Evolutionary conservation across 1,140 invertebrate species (phyloP).

Genomic region (Brachystomella parvula): DNA sequence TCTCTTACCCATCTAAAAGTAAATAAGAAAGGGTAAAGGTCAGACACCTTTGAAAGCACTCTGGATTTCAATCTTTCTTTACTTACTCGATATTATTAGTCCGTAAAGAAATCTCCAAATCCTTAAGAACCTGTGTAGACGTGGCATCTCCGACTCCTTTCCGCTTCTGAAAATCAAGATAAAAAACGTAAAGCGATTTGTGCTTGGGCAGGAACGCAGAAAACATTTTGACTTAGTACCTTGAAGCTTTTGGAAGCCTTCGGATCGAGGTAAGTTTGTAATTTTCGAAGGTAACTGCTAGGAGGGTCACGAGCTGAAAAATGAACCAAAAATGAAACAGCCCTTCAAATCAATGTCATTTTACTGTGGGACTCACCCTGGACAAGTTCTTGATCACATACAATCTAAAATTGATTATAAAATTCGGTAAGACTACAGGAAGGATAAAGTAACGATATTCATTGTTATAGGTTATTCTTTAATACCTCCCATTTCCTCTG

Average conservation of each 20-base stretch:
- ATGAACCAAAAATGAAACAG: constrained; percentile 65
- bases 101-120: constrained; percentile 94
- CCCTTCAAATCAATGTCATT: constrained; percentile 14
- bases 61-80: background rate
- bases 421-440: no score
- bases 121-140: constrained; percentile 93
- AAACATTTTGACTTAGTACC: constrained; percentile 48
- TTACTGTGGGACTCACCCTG: background rate
- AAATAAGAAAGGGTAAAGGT: constrained; percentile 31
- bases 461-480: no score
- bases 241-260: constrained; percentile 87
- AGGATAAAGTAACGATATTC: no score
- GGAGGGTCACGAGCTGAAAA: constrained; percentile 95
- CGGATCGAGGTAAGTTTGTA: constrained; percentile 89
- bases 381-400: constrained; percentile 87
- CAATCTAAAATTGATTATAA: no score
- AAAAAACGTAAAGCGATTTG: constrained; percentile 45
- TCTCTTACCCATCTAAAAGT: constrained; percentile 88
- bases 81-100: constrained; percentile 97
- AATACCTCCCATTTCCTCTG: constrained; percentile 99
- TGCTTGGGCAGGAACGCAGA: background rate
- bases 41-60: background rate
- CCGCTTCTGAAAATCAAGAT: constrained; percentile 73
- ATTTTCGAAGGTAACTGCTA: constrained; percentile 84
- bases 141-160: constrained; percentile 95